phyloP scores from a whole-genome alignment of 2,888 invertebrate species.

The Hypercompe scribonia region DNA sequence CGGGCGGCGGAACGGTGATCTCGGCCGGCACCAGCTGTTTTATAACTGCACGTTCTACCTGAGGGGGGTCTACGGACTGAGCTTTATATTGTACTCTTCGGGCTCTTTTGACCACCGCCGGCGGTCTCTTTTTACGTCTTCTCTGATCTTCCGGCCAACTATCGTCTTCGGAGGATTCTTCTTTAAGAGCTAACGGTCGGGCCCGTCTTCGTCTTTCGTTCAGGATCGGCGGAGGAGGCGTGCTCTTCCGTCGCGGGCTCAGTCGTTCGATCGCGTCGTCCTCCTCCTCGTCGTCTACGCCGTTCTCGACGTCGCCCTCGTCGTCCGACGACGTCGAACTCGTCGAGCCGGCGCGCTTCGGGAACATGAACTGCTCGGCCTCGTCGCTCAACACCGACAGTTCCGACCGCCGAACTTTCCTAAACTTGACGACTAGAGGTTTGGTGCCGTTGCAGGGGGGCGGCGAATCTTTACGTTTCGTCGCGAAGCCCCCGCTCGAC shows the following conservation, averaged over 20 bases:
- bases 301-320: constrained; percentile 70
- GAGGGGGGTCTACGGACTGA: constrained; percentile 40
- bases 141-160: constrained; percentile 75
- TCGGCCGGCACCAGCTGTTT: constrained; percentile 48
- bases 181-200: constrained; percentile 77
- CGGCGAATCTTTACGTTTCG: constrained; percentile 69
- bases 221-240: constrained; percentile 64
- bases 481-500: constrained; percentile 84
- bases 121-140: constrained; percentile 65
- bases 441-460: constrained; percentile 85
- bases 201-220: constrained; percentile 73
- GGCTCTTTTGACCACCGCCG: constrained; percentile 59
- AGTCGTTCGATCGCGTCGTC: constrained; percentile 64
- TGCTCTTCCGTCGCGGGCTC: constrained; percentile 77
- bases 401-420: constrained; percentile 91
- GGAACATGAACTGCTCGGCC: constrained; percentile 95
- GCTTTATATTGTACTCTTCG: constrained; percentile 50
- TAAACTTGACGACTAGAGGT: constrained; percentile 91
- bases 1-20: constrained; percentile 34
- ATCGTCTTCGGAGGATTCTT: constrained; percentile 82
- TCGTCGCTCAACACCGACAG: constrained; percentile 92
- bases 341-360: constrained; percentile 88
- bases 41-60: constrained; percentile 39
- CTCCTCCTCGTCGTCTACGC: constrained; percentile 1
- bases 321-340: constrained; percentile 87